These are phyloP conservation scores for Podargus strigoides DNA, from an alignment of 2,797 vertebrate genomes.

Conservation along the genomic window DNA sequence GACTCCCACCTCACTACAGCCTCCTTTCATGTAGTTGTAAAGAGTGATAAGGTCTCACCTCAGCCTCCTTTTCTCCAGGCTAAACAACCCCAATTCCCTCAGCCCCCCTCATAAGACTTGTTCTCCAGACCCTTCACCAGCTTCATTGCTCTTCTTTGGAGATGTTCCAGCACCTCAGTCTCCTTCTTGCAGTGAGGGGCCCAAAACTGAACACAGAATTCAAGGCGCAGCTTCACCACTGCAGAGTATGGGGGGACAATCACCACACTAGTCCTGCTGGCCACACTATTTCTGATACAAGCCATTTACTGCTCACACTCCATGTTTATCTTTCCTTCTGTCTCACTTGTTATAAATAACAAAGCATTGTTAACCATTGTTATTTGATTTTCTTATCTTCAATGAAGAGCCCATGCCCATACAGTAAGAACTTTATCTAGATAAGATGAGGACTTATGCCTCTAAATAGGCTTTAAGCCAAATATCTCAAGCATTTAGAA, in stretches of 20 bases:
- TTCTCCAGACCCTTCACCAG: not conserved
- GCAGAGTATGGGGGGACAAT: rapidly evolving
- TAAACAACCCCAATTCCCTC: not conserved
- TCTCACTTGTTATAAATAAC: not conserved
- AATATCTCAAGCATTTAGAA: not conserved
- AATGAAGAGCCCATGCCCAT: not conserved
- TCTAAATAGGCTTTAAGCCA: not conserved
- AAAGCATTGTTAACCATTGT: not conserved
- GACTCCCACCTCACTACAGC: not conserved
- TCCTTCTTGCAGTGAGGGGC: not conserved
- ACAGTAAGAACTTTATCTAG: not conserved
- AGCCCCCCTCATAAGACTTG: not conserved
- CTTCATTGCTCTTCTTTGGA: not conserved
- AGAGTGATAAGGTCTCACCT: not conserved
- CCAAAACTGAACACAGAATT: not conserved
- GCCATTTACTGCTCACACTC: not conserved
- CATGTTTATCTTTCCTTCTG: not conserved
- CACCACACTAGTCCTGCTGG: not conserved
- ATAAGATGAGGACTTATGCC: not conserved
- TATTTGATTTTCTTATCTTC: not conserved
- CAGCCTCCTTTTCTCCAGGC: not conserved
- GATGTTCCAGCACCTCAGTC: not conserved
- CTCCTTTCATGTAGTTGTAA: not conserved
- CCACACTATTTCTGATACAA: not conserved
- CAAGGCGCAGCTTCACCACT: not conserved